phyloP scores from a whole-genome alignment of 2,888 invertebrate genomes.

The Drepana falcataria region DNA sequence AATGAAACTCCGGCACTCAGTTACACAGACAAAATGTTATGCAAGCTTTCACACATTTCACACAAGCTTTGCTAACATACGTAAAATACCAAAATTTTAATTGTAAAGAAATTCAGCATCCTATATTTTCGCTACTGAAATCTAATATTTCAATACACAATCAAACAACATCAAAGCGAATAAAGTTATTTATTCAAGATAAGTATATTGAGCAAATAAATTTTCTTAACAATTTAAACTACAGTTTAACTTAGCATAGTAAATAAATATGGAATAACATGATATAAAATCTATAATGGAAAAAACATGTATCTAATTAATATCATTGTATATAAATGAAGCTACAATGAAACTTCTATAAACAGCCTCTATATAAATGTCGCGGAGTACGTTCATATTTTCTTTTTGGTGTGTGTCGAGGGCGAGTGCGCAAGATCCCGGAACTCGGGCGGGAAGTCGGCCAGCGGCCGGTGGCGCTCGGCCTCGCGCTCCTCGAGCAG shows the following conservation, averaged over 20 bases:
- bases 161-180: conserved; percentile 30
- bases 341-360: conserved; percentile 36
- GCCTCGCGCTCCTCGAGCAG: conserved; percentile 45
- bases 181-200: conserved; percentile 53
- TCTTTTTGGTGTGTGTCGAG: conserved; percentile 57
- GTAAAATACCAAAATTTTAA: no score
- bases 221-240: conserved; percentile 62
- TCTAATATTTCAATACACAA: neutral
- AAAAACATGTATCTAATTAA: conserved; percentile 69
- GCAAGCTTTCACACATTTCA: no score
- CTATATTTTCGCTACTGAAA: no score
- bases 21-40: no score
- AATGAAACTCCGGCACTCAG: no score
- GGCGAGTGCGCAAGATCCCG: conserved; percentile 57
- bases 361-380: conserved; percentile 47
- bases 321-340: conserved; percentile 40
- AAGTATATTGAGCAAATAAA: conserved; percentile 73
- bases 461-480: no score
- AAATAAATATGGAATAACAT: conserved; percentile 74
- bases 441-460: conserved; percentile 34
- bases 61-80: no score
- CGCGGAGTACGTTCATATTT: conserved; percentile 39
- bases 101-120: no score
- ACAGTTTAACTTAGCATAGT: conserved; percentile 57
- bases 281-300: conserved; percentile 76